phyloP scores from a whole-genome alignment of 2,888 invertebrate genomes.

The Microctonus hyperodae region DNA sequence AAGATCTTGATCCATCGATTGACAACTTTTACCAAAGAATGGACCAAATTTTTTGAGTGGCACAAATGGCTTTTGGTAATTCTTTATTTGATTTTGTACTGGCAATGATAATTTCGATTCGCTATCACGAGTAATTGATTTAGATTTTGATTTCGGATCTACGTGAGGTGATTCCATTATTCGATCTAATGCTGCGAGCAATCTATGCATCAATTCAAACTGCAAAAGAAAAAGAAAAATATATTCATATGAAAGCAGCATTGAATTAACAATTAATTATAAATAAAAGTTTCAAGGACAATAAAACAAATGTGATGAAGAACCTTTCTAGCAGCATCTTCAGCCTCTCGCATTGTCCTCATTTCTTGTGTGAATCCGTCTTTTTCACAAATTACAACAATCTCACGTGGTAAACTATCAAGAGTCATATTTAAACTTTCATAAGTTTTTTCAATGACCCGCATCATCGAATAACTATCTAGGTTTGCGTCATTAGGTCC shows the following conservation, averaged over 20 bases:
- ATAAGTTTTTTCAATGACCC: constrained; percentile 66
- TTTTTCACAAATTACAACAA: constrained; percentile 66
- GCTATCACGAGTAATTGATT: not conserved
- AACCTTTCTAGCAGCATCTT: constrained; percentile 68
- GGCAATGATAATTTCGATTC: not conserved
- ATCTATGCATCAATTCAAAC: constrained; percentile 53
- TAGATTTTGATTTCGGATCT: not conserved
- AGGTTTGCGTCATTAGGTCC: constrained; percentile 69
- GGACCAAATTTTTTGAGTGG: not conserved
- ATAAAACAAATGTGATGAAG: constrained; percentile 40
- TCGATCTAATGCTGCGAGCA: constrained; percentile 49
- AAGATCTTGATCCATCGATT: constrained; percentile 1
- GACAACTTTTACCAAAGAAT: constrained; percentile 20
- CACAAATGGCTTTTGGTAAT: not conserved
- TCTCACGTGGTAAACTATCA: constrained; percentile 67
- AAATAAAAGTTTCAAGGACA: not conserved
- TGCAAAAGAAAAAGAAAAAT: constrained; percentile 30
- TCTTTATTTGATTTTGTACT: not conserved
- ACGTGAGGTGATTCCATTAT: constrained; percentile 51
- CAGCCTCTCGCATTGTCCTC: constrained; percentile 65
- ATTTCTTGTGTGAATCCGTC: constrained; percentile 66
- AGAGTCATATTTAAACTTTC: constrained; percentile 65
- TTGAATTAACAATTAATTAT: no score
- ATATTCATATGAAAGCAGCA: not conserved
- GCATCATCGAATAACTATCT: constrained; percentile 67